phyloP scores from a whole-genome alignment of 2,797 vertebrate genomes.

The Kryptopterus vitreolus region DNA sequence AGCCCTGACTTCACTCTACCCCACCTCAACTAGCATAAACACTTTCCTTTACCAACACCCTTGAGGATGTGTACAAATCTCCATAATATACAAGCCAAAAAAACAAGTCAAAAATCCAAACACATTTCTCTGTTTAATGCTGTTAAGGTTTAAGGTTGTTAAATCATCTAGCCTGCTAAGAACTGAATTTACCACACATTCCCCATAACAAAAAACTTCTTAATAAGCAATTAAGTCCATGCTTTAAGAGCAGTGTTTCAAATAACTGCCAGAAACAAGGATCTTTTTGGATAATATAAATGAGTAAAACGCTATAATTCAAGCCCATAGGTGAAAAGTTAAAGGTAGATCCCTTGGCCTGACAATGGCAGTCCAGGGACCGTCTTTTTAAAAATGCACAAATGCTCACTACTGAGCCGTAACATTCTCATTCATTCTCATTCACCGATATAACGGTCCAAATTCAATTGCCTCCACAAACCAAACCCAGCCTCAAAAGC shows the following conservation, averaged over 20 bases:
- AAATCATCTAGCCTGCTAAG: background rate
- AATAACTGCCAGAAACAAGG: background rate
- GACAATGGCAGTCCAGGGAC: background rate
- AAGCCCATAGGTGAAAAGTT: conserved; percentile 2
- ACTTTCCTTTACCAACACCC: too few relatives aligned
- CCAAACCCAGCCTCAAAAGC: background rate
- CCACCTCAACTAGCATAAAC: too few relatives aligned
- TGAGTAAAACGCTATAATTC: background rate
- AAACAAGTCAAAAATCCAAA: too few relatives aligned
- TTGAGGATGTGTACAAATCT: too few relatives aligned
- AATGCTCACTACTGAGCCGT: background rate
- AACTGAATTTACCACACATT: background rate
- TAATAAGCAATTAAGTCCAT: background rate
- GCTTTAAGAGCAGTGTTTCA: background rate
- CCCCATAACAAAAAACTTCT: background rate
- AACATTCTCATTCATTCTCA: background rate
- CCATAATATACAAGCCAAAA: too few relatives aligned
- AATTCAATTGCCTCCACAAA: conserved; percentile 2
- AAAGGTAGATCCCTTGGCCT: background rate
- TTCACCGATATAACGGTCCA: background rate
- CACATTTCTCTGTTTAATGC: background rate
- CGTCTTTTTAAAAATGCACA: background rate
- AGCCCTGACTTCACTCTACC: too few relatives aligned
- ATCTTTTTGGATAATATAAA: background rate
- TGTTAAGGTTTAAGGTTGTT: background rate